These are phyloP conservation scores for Tenthredo scrophulariae DNA, from an alignment of 2,888 invertebrate genomes.

Conservation along the genomic window DNA sequence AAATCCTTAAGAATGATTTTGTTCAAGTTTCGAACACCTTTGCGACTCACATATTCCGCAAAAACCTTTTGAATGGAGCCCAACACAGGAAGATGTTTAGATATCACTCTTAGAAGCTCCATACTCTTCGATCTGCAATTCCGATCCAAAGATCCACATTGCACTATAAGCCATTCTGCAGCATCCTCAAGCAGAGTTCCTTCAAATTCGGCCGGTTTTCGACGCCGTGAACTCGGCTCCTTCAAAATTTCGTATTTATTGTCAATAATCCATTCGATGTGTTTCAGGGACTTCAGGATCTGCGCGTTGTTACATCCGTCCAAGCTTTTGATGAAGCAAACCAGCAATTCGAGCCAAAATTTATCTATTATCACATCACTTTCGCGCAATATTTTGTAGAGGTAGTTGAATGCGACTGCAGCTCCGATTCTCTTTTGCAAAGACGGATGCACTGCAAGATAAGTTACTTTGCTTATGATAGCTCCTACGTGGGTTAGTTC, in stretches of 20 bases:
- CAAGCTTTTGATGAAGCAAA: slow-evolving; percentile 83
- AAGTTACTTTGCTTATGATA: slow-evolving; percentile 82
- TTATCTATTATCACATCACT: slow-evolving; percentile 81
- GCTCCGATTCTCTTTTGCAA: slow-evolving; percentile 83
- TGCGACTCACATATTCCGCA: slow-evolving; percentile 64
- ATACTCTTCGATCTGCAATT: slow-evolving; percentile 79
- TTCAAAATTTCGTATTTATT: slow-evolving; percentile 80
- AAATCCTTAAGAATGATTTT: slow-evolving; percentile 65
- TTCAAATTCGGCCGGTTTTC: slow-evolving; percentile 76
- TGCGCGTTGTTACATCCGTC: slow-evolving; percentile 79
- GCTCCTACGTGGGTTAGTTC: slow-evolving; percentile 78
- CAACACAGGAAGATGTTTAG: slow-evolving; percentile 66
- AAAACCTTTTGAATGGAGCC: slow-evolving; percentile 68
- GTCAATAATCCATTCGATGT: slow-evolving; percentile 82
- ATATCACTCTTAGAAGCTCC: slow-evolving; percentile 77
- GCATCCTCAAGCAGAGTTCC: slow-evolving; percentile 76
- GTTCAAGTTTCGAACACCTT: slow-evolving; percentile 68
- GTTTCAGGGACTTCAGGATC: slow-evolving; percentile 80
- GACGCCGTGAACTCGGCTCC: slow-evolving; percentile 70
- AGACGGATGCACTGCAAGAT: slow-evolving; percentile 82
- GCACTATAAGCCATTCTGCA: slow-evolving; percentile 78
- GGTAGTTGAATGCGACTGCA: slow-evolving; percentile 85
- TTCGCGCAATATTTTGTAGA: slow-evolving; percentile 83
- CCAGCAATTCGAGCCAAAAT: slow-evolving; percentile 84
- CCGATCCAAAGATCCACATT: slow-evolving; percentile 77